Percentiles rank a stretch among this genome's conserved stretches.
Evolutionary conservation across 2,113 vertebrate species (phyloP).

Genomic region (Meles meles): DNA sequence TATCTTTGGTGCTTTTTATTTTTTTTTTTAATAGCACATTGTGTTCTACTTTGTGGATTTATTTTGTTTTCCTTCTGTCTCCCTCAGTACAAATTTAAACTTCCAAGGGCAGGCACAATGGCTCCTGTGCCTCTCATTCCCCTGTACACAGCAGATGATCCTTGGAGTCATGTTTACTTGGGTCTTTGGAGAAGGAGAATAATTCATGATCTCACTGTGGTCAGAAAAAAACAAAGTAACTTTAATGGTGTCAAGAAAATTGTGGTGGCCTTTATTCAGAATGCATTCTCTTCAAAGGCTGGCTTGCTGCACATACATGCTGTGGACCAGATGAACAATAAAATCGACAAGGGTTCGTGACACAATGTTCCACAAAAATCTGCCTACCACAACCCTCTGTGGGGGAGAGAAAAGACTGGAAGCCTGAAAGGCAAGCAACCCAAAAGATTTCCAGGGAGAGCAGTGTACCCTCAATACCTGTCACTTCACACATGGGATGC

Average conservation of each 20-base stretch:
- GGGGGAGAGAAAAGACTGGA: background rate
- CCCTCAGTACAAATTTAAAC: constrained; percentile 5
- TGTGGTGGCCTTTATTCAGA: constrained; percentile 48
- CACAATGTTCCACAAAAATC: background rate
- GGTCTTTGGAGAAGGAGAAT: constrained; percentile 27
- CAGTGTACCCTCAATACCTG: background rate
- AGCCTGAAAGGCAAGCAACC: background rate
- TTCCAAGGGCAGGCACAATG: background rate
- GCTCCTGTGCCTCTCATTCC: background rate
- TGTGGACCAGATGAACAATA: background rate
- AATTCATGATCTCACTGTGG: constrained; percentile 40
- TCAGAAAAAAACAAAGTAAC: constrained; percentile 46
- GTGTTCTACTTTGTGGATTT: constrained; percentile 11
- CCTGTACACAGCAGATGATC: background rate
- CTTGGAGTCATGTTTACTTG: background rate
- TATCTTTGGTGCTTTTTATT: background rate
- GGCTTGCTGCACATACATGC: constrained; percentile 20
- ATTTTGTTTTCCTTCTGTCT: constrained; percentile 25
- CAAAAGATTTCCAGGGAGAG: background rate
- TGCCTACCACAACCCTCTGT: background rate
- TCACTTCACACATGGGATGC: background rate
- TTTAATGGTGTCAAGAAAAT: constrained; percentile 48
- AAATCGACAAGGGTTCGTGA: background rate
- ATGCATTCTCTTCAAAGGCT: constrained; percentile 21
- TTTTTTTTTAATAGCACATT: background rate